These are phyloP conservation scores for Elephantulus edwardii DNA, from an alignment of 2,113 vertebrate species.

Conservation along the genomic window DNA sequence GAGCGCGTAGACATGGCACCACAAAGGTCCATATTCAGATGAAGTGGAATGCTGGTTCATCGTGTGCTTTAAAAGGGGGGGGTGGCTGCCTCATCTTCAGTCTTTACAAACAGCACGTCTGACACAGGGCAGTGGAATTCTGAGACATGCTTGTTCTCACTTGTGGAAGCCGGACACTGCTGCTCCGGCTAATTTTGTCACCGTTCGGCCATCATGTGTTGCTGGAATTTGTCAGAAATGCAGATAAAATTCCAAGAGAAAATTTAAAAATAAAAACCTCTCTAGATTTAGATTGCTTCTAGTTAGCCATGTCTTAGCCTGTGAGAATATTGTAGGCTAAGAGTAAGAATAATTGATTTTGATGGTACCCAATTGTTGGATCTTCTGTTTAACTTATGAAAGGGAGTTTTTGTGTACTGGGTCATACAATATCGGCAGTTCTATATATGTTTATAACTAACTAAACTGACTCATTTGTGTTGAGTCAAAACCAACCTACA, in stretches of 20 bases:
- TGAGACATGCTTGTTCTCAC: background rate
- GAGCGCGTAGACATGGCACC: background rate
- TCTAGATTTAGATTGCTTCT: conserved; percentile 19
- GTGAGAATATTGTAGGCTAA: conserved; percentile 7
- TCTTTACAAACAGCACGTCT: background rate
- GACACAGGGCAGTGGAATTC: background rate
- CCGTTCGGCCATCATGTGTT: background rate
- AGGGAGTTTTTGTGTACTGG: background rate
- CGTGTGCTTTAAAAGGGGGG: background rate
- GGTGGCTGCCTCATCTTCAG: background rate
- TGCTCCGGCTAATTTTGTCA: background rate
- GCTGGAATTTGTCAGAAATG: conserved; percentile 35
- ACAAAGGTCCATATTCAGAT: background rate
- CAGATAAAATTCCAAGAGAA: conserved; percentile 13
- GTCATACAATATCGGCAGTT: background rate
- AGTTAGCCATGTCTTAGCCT: conserved; percentile 36
- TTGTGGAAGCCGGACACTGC: background rate
- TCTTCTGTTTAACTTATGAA: conserved; percentile 37
- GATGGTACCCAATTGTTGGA: background rate
- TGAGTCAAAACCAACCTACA: too few relatives aligned
- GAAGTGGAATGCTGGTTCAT: background rate
- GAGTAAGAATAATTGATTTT: conserved; percentile 34
- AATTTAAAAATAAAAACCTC: conserved; percentile 48
- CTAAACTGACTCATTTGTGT: too few relatives aligned
- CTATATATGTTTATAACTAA: too few relatives aligned